Percentiles rank a stretch among this genome's conserved stretches.
These are phyloP conservation scores for Etheostoma perlongum DNA, from an alignment of 2,797 vertebrate species.

Conservation along the genomic window DNA sequence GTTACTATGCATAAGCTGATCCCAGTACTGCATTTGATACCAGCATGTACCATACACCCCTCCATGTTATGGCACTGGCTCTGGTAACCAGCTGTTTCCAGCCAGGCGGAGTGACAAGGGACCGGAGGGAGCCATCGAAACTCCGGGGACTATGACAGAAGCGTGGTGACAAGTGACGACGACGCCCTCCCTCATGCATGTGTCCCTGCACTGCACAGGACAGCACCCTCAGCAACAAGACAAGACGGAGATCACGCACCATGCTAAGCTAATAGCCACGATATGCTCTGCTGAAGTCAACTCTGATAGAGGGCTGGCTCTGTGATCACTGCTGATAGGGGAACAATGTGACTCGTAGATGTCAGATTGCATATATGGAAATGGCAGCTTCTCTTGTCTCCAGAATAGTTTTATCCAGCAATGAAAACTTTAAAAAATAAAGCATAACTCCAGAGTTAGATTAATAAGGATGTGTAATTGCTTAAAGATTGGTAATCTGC, in stretches of 20 bases:
- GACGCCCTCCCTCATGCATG: conserved; percentile 54
- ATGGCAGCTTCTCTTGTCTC: conserved; percentile 45
- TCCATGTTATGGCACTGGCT: conserved; percentile 41
- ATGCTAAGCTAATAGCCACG: conserved; percentile 75
- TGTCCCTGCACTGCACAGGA: conserved; percentile 60
- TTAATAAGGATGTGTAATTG: neutral
- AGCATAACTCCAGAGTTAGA: conserved; percentile 13
- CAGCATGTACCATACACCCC: conserved; percentile 43
- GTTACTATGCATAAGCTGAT: conserved; percentile 1
- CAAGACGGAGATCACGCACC: conserved; percentile 70
- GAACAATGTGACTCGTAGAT: conserved; percentile 60
- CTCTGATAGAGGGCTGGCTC: conserved; percentile 63
- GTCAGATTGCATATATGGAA: conserved; percentile 66
- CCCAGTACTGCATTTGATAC: conserved; percentile 17
- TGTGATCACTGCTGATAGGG: conserved; percentile 74
- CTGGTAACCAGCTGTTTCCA: conserved; percentile 75
- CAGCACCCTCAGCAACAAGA: conserved; percentile 79
- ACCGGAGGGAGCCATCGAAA: conserved; percentile 71
- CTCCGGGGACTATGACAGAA: conserved; percentile 73
- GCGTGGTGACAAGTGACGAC: conserved; percentile 75
- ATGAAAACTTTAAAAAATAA: conserved; percentile 33
- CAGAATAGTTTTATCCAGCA: conserved; percentile 22
- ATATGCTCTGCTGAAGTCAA: conserved; percentile 69
- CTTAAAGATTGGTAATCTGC: conserved; percentile 18
- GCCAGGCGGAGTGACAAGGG: conserved; percentile 74